Evolutionary conservation across 2,888 invertebrate genomes (phyloP).

Genomic region (Shargacucullia verbasci): DNA sequence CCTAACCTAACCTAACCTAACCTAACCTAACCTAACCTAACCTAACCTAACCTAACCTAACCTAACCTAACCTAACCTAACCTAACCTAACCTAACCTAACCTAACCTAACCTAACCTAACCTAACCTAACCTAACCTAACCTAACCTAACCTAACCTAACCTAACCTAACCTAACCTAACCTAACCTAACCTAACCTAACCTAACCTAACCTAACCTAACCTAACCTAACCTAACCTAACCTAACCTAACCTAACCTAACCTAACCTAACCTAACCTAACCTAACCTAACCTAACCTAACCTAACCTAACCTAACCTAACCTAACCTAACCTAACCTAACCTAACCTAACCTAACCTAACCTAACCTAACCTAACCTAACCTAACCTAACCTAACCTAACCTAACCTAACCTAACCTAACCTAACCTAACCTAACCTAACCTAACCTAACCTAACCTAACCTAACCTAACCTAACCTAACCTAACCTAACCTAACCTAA

Average conservation of each 20-base stretch:
- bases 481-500: slow-evolving; percentile 34
- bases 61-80: slow-evolving; percentile 34
- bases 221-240: slow-evolving; percentile 43
- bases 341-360: slow-evolving; percentile 39
- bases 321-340: slow-evolving; percentile 26
- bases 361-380: slow-evolving; percentile 40
- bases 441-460: slow-evolving; percentile 24
- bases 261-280: slow-evolving; percentile 40
- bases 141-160: slow-evolving; percentile 40
- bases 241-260: slow-evolving; percentile 41
- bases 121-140: slow-evolving; percentile 39
- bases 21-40: slow-evolving; percentile 22
- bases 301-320: slow-evolving; percentile 23
- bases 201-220: slow-evolving; percentile 38
- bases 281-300: slow-evolving; percentile 36
- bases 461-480: slow-evolving; percentile 30
- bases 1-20: slow-evolving; percentile 16
- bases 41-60: slow-evolving; percentile 28
- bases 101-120: slow-evolving; percentile 37
- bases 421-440: slow-evolving; percentile 25
- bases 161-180: slow-evolving; percentile 43
- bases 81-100: slow-evolving; percentile 34
- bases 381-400: slow-evolving; percentile 31
- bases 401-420: slow-evolving; percentile 25
- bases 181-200: slow-evolving; percentile 41